Conservation (phyloP, 1,140 invertebrate genomes). For the Ephestia elutella region DNA sequence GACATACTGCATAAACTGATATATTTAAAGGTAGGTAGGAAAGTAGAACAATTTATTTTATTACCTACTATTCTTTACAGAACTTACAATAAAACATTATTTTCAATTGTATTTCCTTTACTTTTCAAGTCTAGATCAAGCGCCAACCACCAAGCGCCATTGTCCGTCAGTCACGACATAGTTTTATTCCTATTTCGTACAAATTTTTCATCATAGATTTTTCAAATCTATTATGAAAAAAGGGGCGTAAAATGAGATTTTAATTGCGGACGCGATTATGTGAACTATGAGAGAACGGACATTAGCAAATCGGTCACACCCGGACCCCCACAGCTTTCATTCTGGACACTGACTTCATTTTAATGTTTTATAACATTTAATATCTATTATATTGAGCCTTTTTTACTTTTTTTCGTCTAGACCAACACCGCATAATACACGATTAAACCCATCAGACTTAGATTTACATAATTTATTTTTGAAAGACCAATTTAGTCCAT, state of each 20-base stretch:
- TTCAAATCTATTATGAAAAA: background rate
- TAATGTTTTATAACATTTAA: slow-evolving; percentile 4
- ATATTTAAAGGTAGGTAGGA: too few species aligned
- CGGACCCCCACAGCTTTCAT: slow-evolving; percentile 10
- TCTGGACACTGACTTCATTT: background rate
- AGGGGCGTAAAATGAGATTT: slow-evolving; percentile 26
- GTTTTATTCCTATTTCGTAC: too few species aligned
- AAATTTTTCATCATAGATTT: background rate
- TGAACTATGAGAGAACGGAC: slow-evolving; percentile 21
- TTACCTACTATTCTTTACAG: too few species aligned
- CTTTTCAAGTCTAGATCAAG: too few species aligned
- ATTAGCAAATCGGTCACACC: slow-evolving; percentile 23
- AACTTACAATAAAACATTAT: too few species aligned
- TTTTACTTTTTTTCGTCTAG: background rate
- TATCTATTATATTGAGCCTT: background rate
- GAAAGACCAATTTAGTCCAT: background rate
- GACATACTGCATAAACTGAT: too few species aligned
- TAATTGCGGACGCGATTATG: slow-evolving; percentile 31
- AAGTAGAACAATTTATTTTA: too few species aligned
- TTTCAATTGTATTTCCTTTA: too few species aligned
- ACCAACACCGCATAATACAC: background rate
- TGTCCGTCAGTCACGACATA: too few species aligned
- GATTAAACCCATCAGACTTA: background rate
- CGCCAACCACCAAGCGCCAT: too few species aligned
- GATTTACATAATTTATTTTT: background rate